Conservation (phyloP, 2,113 vertebrate genomes). For the Glaucidium brasilianum region DNA sequence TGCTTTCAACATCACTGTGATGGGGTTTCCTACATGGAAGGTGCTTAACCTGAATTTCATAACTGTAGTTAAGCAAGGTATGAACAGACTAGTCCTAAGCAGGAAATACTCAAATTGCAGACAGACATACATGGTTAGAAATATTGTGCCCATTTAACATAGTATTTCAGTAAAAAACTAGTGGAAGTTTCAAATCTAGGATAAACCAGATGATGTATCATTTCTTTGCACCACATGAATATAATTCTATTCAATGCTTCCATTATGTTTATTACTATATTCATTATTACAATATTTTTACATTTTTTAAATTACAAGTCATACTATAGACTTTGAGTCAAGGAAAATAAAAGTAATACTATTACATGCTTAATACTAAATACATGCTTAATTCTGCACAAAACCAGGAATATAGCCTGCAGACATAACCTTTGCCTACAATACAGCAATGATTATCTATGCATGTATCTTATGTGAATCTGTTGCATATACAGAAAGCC, state of each 20-base stretch:
- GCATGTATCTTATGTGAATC: not conserved
- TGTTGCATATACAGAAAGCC: not conserved
- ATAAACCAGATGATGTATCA: accelerated
- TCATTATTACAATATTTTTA: not conserved
- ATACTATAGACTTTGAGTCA: not conserved
- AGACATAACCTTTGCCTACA: not conserved
- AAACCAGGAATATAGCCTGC: not conserved
- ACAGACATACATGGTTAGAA: not conserved
- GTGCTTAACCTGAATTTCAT: not conserved
- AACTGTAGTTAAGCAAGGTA: not conserved
- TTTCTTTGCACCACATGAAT: not conserved
- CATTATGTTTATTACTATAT: not conserved
- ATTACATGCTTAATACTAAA: not conserved
- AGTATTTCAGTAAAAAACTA: not conserved
- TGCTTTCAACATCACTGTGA: not conserved
- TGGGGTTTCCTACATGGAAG: not conserved
- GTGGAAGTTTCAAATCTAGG: not conserved
- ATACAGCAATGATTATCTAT: not conserved
- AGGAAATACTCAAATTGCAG: not conserved
- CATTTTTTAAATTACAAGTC: not conserved
- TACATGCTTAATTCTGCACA: not conserved
- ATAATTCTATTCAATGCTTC: not conserved
- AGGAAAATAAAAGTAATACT: not conserved
- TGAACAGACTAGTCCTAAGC: not conserved
- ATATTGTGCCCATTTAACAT: not conserved